Evolutionary conservation across 2,797 vertebrate genomes (phyloP), one percentile per base, ranked within the genome.

Genomic region (Lacerta bilineata): DNA sequence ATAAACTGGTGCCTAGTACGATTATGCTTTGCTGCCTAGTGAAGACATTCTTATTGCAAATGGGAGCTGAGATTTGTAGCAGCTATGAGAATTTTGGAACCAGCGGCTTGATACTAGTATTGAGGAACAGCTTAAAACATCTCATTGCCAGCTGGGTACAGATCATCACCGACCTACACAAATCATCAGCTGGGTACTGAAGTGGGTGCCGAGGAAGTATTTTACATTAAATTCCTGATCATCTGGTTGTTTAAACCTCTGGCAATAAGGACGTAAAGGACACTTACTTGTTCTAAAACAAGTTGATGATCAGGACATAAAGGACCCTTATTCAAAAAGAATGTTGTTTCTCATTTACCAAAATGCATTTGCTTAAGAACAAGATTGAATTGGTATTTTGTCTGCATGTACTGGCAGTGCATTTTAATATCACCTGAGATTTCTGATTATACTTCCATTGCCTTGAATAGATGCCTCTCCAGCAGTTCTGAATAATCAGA

Each of bases 401-500:
- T 80, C 33, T 71, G 8, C 0, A 2, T 77, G 9, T 76, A 33
- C 50, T 50, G 50, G 36, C 13, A 18, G 13, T 80, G 33, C 8
- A 68, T 80, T 33, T 41, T 25, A 55, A 55, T 55, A 8, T 33
- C 39, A 27, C 23, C 66, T 74, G 27, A 39, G 71, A 1, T 39
- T 71, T 86, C 8, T 88, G 75, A 36, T 3, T 46, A 20, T 5
- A 74, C 36, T 36, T 64, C 55, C n/a, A 82, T 20, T 80, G 6
- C 11, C 39, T 87, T 68, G 90, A 72, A 80, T 83, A 64, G 7
- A 85, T 13, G 17, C 3, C 4, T 80, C 2, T 33, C 36, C 25
- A 85, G 5, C 8, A 74, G n/a, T 83, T 81, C 64, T 36, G n/a
- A 90, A 69, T 76, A 25, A 77, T 46, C 29, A 86, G 25, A 20